These are phyloP conservation scores for Microcebus lehilahytsara DNA, from an alignment of 2,113 vertebrate genomes.

Conservation along the genomic window DNA sequence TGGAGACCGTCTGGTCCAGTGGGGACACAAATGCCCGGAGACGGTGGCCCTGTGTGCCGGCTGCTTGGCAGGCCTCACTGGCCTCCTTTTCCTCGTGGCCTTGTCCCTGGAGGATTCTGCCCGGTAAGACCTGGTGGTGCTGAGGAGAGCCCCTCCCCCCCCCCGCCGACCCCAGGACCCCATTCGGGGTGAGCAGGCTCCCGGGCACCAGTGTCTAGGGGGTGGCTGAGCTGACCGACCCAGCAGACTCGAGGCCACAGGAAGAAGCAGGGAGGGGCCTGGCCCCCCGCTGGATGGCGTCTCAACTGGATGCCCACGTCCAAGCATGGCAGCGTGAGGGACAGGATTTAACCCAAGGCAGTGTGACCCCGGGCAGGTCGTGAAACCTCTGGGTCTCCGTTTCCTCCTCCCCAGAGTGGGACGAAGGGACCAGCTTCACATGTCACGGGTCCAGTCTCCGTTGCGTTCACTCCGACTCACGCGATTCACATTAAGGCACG, in stretches of 20 bases:
- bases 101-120: background rate
- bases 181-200: fast-evolving
- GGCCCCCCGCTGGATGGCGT: fast-evolving
- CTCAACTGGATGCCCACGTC: background rate
- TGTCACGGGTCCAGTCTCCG: fast-evolving
- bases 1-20: background rate
- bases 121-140: background rate
- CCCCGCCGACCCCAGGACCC: background rate
- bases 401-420: background rate
- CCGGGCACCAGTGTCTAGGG: fast-evolving
- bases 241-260: background rate
- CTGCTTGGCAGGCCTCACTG: fast-evolving
- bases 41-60: background rate
- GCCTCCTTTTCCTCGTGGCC: background rate
- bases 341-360: background rate
- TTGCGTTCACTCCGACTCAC: fast-evolving
- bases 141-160: too few species aligned
- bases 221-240: too few species aligned
- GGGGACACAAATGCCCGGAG: background rate
- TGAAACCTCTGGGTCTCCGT: background rate
- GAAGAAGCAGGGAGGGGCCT: background rate
- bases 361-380: background rate
- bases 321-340: too few species aligned
- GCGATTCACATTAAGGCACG: fast-evolving
- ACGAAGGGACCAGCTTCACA: fast-evolving